These are phyloP conservation scores for Aptenodytes patagonicus DNA, from an alignment of 2,113 vertebrate genomes.

Conservation along the genomic window DNA sequence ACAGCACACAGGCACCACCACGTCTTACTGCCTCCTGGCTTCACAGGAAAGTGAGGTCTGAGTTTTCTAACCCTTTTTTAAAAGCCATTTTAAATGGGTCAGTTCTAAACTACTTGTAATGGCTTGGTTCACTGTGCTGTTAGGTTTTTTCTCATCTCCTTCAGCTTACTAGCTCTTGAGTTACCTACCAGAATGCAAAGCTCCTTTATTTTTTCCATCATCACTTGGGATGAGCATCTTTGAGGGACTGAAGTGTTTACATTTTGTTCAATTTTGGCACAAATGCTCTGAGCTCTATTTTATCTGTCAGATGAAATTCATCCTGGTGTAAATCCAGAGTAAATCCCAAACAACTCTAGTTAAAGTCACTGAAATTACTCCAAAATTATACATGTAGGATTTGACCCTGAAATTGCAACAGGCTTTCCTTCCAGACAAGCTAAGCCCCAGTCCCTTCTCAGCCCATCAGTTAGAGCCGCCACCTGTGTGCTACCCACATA, in stretches of 20 bases:
- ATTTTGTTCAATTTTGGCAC: neutral
- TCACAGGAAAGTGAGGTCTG: fast-evolving
- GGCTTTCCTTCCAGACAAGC: neutral
- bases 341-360: neutral
- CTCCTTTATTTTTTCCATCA: neutral
- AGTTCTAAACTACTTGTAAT: neutral
- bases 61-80: neutral
- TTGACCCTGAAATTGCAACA: neutral
- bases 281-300: neutral
- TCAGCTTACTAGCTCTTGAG: neutral
- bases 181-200: neutral
- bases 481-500: neutral
- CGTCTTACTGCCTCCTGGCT: neutral
- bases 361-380: neutral
- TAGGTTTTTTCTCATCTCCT: neutral
- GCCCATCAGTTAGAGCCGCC: neutral
- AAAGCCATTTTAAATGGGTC: neutral
- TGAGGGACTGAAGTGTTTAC: neutral
- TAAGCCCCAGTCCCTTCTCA: neutral
- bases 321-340: neutral
- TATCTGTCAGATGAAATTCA: neutral
- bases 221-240: neutral
- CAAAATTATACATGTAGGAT: neutral
- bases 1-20: neutral
- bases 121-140: neutral